Percentiles rank a stretch among this genome's conserved stretches.
These are phyloP conservation scores for Clivina fossor DNA, from an alignment of 2,888 invertebrate species.

Conservation along the genomic window DNA sequence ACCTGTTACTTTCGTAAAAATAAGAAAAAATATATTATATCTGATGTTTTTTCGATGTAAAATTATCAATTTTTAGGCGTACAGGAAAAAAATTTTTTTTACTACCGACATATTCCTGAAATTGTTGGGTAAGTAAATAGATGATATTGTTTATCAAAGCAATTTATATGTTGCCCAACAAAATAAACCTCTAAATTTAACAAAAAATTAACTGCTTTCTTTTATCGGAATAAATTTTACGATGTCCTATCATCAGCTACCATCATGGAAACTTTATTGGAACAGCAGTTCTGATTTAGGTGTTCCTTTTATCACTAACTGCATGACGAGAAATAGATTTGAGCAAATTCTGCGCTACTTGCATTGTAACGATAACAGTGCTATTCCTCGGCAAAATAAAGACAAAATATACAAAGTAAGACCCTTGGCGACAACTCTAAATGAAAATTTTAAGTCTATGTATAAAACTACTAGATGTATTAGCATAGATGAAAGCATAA, in stretches of 20 bases:
- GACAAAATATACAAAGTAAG: conserved; percentile 20
- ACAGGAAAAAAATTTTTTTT: no score
- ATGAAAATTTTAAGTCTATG: conserved; percentile 16
- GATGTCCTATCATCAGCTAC: conserved; percentile 15
- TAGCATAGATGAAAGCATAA: conserved; percentile 2
- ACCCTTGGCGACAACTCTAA: conserved; percentile 8
- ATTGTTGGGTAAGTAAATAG: conserved; percentile 29
- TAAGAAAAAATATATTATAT: no score
- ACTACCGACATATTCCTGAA: conserved; percentile 30
- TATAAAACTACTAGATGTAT: conserved; percentile 7
- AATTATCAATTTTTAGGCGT: no score
- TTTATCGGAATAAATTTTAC: conserved; percentile 34
- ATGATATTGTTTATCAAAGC: conserved; percentile 36
- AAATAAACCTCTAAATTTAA: conserved; percentile 33
- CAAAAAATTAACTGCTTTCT: conserved; percentile 31
- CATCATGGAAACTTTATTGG: conserved; percentile 13
- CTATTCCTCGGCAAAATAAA: conserved; percentile 10
- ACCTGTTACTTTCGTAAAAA: no score
- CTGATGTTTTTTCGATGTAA: no score
- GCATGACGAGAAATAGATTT: conserved; percentile 16
- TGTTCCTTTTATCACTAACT: conserved; percentile 12
- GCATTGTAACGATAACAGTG: conserved; percentile 16
- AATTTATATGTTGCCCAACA: conserved; percentile 37
- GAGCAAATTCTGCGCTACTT: conserved; percentile 10
- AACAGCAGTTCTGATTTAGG: conserved; percentile 9